Percentiles rank a stretch among this genome's conserved stretches.
These are phyloP conservation scores for Sanderia malayensis DNA, from an alignment of 30 jellyfish, hydroid and myxozoan genomes.

Conservation along the genomic window DNA sequence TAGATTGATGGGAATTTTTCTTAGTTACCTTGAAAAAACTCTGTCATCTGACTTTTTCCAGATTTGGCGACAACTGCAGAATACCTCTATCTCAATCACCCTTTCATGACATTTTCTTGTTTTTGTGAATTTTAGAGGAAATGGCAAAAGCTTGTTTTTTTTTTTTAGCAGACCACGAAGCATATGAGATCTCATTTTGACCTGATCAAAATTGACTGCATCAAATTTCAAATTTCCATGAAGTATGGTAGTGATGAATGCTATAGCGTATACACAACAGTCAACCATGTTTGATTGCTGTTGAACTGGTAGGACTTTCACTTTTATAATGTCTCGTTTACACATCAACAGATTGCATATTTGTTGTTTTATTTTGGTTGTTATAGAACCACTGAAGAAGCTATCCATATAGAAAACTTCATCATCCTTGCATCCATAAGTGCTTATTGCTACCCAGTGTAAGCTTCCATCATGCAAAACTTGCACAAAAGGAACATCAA, in stretches of 20 bases:
- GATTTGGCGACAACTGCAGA: too few species aligned
- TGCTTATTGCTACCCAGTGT: conserved; percentile 55
- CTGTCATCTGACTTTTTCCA: too few species aligned
- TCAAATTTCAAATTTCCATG: conserved; percentile 1
- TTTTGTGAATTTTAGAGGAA: too few species aligned
- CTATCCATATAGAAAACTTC: conserved; percentile 23
- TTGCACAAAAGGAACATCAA: conserved; percentile 26
- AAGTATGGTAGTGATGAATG: conserved; percentile 12
- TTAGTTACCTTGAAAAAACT: too few species aligned
- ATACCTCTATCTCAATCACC: too few species aligned
- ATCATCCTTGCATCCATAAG: conserved; percentile 25
- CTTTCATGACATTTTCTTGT: too few species aligned
- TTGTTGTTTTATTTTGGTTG: conserved; percentile 1
- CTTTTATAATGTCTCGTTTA: neutral
- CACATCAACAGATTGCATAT: conserved; percentile 4
- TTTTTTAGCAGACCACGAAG: conserved; percentile 6
- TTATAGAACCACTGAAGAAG: neutral
- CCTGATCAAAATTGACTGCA: conserved; percentile 10
- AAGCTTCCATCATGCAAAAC: conserved; percentile 38
- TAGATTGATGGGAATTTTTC: too few species aligned
- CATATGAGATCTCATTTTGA: conserved; percentile 15
- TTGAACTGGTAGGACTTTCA: conserved; percentile 35
- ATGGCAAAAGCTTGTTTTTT: conserved; percentile 4
- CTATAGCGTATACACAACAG: conserved; percentile 31
- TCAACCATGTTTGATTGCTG: conserved; percentile 21